Percentiles rank a stretch among this genome's conserved stretches.
phyloP scores from a whole-genome alignment of 1,140 invertebrate species.

The Drosophila takahashii region DNA sequence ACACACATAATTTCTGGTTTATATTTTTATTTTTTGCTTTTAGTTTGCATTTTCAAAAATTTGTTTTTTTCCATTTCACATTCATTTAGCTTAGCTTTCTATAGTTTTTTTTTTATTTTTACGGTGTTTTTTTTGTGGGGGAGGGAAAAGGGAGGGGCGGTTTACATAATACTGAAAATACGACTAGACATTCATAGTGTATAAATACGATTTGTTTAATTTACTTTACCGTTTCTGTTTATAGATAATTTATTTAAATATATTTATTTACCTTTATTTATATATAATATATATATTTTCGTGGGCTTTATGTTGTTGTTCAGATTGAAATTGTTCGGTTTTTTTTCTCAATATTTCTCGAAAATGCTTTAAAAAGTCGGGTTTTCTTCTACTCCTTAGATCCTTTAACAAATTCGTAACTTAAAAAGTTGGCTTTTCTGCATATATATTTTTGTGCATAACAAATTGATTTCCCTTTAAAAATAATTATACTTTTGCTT shows the following conservation, averaged over 20 bases:
- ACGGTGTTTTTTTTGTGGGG: slow-evolving; percentile 39
- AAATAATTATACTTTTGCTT: slow-evolving; percentile 45
- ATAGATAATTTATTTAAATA: slow-evolving; percentile 65
- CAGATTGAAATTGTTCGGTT: slow-evolving; percentile 73
- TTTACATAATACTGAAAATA: slow-evolving; percentile 84
- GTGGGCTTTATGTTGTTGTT: slow-evolving; percentile 76
- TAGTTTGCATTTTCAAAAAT: slow-evolving; percentile 64
- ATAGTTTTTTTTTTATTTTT: slow-evolving; percentile 32
- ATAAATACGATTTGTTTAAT: slow-evolving; percentile 74
- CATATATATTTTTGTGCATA: slow-evolving; percentile 42
- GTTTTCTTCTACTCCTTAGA: slow-evolving; percentile 26
- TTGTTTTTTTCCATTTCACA: slow-evolving; percentile 45
- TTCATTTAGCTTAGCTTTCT: slow-evolving; percentile 55
- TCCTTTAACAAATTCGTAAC: slow-evolving; percentile 52
- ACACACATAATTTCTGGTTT: slow-evolving; percentile 61
- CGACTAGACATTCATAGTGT: slow-evolving; percentile 84
- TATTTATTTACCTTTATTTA: slow-evolving; percentile 62
- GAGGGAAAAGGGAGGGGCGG: slow-evolving; percentile 2
- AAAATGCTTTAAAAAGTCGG: slow-evolving; percentile 78
- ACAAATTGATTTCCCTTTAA: slow-evolving; percentile 52
- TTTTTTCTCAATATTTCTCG: slow-evolving; percentile 67
- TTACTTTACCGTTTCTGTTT: slow-evolving; percentile 49
- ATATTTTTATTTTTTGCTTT: slow-evolving; percentile 43
- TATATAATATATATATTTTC: slow-evolving; percentile 71
- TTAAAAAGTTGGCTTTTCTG: slow-evolving; percentile 42